Base-by-base conservation (phyloP, 1,140 invertebrate genomes). In the Drosophila leontia region DNA sequence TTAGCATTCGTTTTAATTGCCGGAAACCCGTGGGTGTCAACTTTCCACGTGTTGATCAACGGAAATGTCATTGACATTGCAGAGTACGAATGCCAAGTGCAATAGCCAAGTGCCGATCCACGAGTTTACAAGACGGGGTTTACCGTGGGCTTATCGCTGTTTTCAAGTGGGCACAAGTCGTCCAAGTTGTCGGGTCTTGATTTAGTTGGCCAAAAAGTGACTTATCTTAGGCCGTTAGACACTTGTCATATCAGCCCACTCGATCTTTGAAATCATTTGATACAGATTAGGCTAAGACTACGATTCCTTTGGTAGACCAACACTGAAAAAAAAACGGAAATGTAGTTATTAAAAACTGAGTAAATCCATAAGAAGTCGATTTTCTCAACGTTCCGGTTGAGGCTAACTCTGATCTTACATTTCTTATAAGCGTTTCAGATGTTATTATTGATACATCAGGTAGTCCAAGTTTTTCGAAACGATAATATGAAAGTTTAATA, bases 251-350 rank as follows among this genome's bases (percentile, higher is more conserved):
- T 50, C 62, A 29, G 13, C 23, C 32, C 32, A 69, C 62, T 53
- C 37, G 26, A 34, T 41, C 26, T 12, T 13, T 26, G 4, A 41
- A 47, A 41, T 58, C 48, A 19, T 71, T 47, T 58, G 15, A 35
- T 58, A 48, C n/a, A 59, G 69, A 71, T 59, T 59, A 48, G 26
- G 9, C 26, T 19, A 56, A 58, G 42, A 71, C 71, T 58, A 41
- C 42, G 23, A 3, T 35, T 51, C 4, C 3, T 1, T 13, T n/a
- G 8, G 19, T 23, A 29, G 13, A 32, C 34, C n/a, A 37, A 77
- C 59, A 42, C 6, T 35, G 55, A 37, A 8, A 13, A n/a, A n/a
- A 23, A 4, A 39, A 15, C 0, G 0, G 1, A 11, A 55, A n/a
- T 39, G n/a, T 39, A 26, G 4, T 39, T 29, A 17, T 44, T 3